Evolutionary conservation across 2,113 vertebrate genomes (phyloP), one percentile per base, ranked within the genome.

Genomic region (Thalassoma bifasciatum): DNA sequence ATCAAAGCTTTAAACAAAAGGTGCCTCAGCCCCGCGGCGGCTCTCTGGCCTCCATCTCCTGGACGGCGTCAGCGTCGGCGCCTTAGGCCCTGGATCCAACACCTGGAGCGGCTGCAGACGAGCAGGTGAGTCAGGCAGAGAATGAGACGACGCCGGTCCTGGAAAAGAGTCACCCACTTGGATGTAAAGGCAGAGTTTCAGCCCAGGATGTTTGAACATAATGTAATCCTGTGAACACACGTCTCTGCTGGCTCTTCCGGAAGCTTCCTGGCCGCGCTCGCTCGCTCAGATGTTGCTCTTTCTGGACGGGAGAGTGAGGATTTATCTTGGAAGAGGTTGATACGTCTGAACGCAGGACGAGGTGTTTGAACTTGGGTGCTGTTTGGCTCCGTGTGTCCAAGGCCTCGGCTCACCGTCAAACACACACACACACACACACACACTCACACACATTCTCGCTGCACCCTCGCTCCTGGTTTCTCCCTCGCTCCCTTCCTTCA

Each of bases 271-370:
- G 84, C 84, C 56, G 40, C 1, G 66, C 54, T 77, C 54, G 12
- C 67, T 30, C 53, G 77, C 71, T 86, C 84, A 75, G 85, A 86
- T 83, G 70, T 72, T n/a, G n/a, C 65, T 66, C 54, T 78, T 75
- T 83, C 83, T 82, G 82, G 77, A 67, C 69, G 40, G 54, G 70
- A 66, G 74, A 70, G 67, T 79, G 74, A 52, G 70, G 84, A 73
- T 88, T 62, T 76, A 78, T 85, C 77, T 83, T 90, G 86, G 86
- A 89, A 57, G 9, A 37, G 74, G 77, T 84, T 85, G 52, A 87
- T 61, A 82, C 76, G 57, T 70, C 72, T 66, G 59, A 88, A 79
- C 46, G 8, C 46, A 64, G 73, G 72, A 72, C 21, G 23, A 50
- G 66, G 26, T 71, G 75, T 88, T 87, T 89, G 86, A 88, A 84